Evolutionary conservation across 1,140 invertebrate genomes (phyloP).

Genomic region (Radopholus similis): DNA sequence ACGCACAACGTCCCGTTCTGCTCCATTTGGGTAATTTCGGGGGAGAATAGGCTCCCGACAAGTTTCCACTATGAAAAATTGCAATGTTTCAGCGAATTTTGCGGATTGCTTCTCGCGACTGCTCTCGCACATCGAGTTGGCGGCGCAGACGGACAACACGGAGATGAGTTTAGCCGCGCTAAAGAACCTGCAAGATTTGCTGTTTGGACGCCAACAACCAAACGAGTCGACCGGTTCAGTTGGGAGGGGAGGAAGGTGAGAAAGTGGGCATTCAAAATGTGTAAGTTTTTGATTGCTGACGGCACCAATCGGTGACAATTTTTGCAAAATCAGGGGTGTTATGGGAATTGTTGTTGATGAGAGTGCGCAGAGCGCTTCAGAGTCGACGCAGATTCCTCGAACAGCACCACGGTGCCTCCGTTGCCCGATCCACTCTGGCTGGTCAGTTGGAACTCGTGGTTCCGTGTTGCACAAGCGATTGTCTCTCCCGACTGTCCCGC

Average conservation of each 20-base stretch:
- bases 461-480: slow-evolving; percentile 38
- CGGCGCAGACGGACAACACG: slow-evolving; percentile 62
- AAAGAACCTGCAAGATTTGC: slow-evolving; percentile 62
- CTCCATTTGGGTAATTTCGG: slow-evolving; percentile 49
- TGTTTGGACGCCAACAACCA: slow-evolving; percentile 39
- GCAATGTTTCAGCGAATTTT: slow-evolving; percentile 48
- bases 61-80: too few relatives aligned
- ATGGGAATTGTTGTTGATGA: not conserved
- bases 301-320: not conserved
- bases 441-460: slow-evolving; percentile 41
- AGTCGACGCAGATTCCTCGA: slow-evolving; percentile 2
- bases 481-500: slow-evolving; percentile 25
- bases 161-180: slow-evolving; percentile 65
- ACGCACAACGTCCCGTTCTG: slow-evolving; percentile 49
- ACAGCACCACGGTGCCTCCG: slow-evolving; percentile 16
- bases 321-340: not conserved
- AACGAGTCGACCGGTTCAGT: not conserved
- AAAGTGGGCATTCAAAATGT: too few relatives aligned
- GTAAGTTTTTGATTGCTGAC: too few relatives aligned
- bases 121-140: slow-evolving; percentile 61
- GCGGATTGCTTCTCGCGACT: slow-evolving; percentile 39
- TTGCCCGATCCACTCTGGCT: slow-evolving; percentile 47
- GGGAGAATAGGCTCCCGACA: not conserved
- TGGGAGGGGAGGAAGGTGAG: not conserved
- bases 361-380: not conserved